phyloP scores from a whole-genome alignment of 2,113 vertebrate genomes.

The Tetrax tetrax region DNA sequence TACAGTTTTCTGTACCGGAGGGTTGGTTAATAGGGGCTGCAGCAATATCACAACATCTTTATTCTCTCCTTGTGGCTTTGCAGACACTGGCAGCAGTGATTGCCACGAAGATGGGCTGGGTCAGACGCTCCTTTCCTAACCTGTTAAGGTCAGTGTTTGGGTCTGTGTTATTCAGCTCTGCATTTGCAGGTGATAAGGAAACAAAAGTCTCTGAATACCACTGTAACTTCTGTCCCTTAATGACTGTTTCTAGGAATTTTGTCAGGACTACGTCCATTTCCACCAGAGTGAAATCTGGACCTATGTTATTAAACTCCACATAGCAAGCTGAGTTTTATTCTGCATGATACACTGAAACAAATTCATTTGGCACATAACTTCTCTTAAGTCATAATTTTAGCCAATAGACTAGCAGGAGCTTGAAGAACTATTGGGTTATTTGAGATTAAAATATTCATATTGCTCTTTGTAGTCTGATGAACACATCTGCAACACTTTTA shows the following conservation, averaged over 20 bases:
- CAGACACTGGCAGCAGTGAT: neutral
- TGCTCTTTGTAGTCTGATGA: neutral
- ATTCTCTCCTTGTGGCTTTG: neutral
- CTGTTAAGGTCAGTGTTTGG: neutral
- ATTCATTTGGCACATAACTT: neutral
- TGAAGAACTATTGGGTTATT: neutral
- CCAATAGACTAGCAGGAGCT: neutral
- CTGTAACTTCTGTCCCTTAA: neutral
- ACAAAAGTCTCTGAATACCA: neutral
- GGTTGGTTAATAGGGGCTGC: neutral
- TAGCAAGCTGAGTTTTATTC: neutral
- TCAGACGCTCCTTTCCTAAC: neutral
- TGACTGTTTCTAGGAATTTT: neutral
- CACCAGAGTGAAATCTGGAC: neutral
- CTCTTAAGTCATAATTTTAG: neutral
- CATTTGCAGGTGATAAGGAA: neutral
- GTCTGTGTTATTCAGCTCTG: neutral
- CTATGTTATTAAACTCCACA: neutral
- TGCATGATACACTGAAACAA: neutral
- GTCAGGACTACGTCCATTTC: neutral
- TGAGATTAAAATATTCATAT: neutral
- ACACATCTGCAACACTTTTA: neutral
- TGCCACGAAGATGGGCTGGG: neutral
- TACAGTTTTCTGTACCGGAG: neutral
- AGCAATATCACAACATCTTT: neutral